These are phyloP conservation scores for Argyrosomus japonicus DNA, from an alignment of 2,113 vertebrate genomes.

Conservation along the genomic window DNA sequence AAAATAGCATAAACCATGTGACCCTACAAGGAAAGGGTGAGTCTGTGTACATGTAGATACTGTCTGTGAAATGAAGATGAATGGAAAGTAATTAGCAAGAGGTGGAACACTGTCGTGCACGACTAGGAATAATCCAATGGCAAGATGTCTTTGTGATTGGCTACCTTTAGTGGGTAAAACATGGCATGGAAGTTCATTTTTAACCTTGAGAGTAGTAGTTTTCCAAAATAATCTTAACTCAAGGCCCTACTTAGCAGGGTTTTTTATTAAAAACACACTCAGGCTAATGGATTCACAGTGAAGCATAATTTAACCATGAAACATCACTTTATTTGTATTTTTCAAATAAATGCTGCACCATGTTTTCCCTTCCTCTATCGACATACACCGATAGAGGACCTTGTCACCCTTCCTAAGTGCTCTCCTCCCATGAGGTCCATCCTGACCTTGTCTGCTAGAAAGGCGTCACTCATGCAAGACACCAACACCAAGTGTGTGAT, in stretches of 20 bases:
- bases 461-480: background rate
- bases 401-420: conserved; percentile 26
- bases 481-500: conserved; percentile 4
- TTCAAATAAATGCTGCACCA: background rate
- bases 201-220: background rate
- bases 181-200: background rate
- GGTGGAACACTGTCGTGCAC: conserved; percentile 23
- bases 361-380: conserved; percentile 1
- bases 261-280: background rate
- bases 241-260: background rate
- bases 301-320: background rate
- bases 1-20: conserved; percentile 24
- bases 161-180: background rate
- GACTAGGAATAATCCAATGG: conserved; percentile 6
- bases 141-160: background rate
- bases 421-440: conserved; percentile 24
- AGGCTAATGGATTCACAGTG: background rate
- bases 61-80: conserved; percentile 48
- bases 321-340: background rate
- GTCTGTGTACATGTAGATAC: background rate
- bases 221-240: background rate
- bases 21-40: conserved; percentile 7
- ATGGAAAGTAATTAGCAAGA: conserved; percentile 22
- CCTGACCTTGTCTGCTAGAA: conserved; percentile 19
- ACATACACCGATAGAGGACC: background rate